Evolutionary conservation across 2,113 vertebrate genomes (phyloP), one percentile per base, ranked within the genome.

Genomic region (Notarius lentiginosus): DNA sequence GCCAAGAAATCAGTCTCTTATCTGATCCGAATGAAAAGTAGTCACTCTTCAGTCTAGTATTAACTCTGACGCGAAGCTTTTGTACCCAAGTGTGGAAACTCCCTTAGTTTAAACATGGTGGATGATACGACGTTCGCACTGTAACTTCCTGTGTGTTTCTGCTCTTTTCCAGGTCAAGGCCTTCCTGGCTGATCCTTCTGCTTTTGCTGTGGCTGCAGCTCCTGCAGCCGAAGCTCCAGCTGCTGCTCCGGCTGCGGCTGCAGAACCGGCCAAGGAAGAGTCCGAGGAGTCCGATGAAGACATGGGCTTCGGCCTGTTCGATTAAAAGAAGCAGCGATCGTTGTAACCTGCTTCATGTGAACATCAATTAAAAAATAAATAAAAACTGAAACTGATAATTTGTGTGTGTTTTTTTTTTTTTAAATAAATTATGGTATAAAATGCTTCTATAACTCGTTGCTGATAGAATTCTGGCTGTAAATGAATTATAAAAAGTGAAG

Each of bases 271-370:
- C 0, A 95, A 98, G 93, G 98, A 99, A 60, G 98, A 99, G 76
- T 98, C 97, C 0, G 97, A 99, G 88, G 98, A 97, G 90, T 99
- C 97, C 0, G 98, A 99, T 0, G 97, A 97, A 5, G 98, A 99
- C 93, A 98, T 99, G 97, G 97, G 98, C 87, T 99, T 99, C 0
- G 96, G 97, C 81, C 96, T 99, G 56, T 99, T 99, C 4, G 97
- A 99, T 92, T 98, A 79, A 61, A 94, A 94, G 82, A 30, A 10
- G 7, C 73, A 80, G 65, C 10, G 47, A 58, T 82, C 30, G 41
- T 17, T 7, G 1, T 61, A 84, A 83, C 72, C 63, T 79, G 82
- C 66, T 79, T 58, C 8, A 47, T 4, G 68, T 65, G 61, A 88
- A 86, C 14, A 55, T 63, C 82, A 90, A 88, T 41, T 41, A 41